These are phyloP conservation scores for Campaea margaritaria DNA, from an alignment of 2,888 invertebrate species.

Conservation along the genomic window DNA sequence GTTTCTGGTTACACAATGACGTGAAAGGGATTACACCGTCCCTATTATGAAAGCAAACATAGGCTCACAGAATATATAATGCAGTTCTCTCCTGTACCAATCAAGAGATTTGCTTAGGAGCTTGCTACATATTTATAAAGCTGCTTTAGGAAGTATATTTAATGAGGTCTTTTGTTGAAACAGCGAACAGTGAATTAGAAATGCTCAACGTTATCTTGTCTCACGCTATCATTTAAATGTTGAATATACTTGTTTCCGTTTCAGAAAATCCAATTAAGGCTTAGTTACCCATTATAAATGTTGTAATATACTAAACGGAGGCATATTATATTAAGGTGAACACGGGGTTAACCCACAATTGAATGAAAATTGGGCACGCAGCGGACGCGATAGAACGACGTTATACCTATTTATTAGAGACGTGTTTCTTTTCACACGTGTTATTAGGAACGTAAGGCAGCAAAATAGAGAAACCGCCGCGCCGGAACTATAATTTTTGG, in stretches of 20 bases:
- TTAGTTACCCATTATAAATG: too few relatives aligned
- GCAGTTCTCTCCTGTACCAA: conserved; percentile 30
- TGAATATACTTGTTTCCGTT: too few relatives aligned
- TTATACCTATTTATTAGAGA: conserved; percentile 1
- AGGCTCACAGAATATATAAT: conserved; percentile 30
- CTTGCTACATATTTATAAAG: conserved; percentile 10
- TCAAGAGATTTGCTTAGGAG: conserved; percentile 27
- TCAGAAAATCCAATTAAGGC: too few relatives aligned
- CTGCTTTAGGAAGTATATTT: not conserved
- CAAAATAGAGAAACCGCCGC: too few relatives aligned
- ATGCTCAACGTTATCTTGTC: not conserved
- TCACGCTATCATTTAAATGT: too few relatives aligned
- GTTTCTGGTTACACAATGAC: conserved; percentile 28
- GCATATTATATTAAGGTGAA: too few relatives aligned
- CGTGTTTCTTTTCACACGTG: conserved; percentile 1
- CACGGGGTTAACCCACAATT: not conserved
- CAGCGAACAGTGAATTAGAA: not conserved
- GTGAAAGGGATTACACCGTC: conserved; percentile 30
- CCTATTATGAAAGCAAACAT: conserved; percentile 36
- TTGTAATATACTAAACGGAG: too few relatives aligned
- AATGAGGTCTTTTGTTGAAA: not conserved
- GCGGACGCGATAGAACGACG: not conserved
- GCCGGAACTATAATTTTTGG: too few relatives aligned
- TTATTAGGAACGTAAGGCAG: not conserved
- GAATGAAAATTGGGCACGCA: conserved; percentile 1